Percentiles rank a stretch among this genome's conserved stretches.
Evolutionary conservation across 1,140 invertebrate genomes (phyloP).

Genomic region (Cyclina sinensis): DNA sequence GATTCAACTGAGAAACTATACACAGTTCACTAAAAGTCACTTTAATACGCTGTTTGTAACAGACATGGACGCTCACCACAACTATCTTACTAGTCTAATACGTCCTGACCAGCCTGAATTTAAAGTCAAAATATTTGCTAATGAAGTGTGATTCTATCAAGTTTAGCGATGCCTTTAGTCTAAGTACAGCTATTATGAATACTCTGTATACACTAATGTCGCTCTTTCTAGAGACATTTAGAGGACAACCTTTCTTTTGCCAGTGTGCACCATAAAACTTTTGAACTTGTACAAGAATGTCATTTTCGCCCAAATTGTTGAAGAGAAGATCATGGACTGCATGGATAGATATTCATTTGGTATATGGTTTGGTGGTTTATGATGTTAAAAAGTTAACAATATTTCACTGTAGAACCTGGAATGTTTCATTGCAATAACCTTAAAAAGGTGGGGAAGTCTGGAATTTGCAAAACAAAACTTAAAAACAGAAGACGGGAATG

Average conservation of each 20-base stretch:
- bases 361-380: not conserved
- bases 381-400: too few species aligned
- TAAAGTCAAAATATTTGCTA: conserved; percentile 12
- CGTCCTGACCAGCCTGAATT: not conserved
- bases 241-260: conserved; percentile 1
- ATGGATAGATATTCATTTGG: conserved; percentile 1
- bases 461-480: too few species aligned
- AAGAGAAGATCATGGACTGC: conserved; percentile 4
- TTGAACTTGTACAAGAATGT: conserved; percentile 23
- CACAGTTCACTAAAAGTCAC: not conserved
- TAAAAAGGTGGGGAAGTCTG: too few species aligned
- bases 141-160: conserved; percentile 20
- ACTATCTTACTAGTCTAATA: not conserved
- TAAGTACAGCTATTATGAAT: conserved; percentile 16
- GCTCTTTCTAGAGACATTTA: not conserved
- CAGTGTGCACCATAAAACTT: not conserved
- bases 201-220: not conserved
- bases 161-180: not conserved
- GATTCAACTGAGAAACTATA: not conserved
- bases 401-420: too few species aligned
- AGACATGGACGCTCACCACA: not conserved
- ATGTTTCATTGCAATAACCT: too few species aligned
- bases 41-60: not conserved
- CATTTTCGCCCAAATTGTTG: conserved; percentile 27
- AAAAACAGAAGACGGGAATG: too few species aligned